Percentiles rank a stretch among this genome's conserved stretches.
Evolutionary conservation across 2,113 vertebrate genomes (phyloP).

Genomic region (Junco hyemalis): DNA sequence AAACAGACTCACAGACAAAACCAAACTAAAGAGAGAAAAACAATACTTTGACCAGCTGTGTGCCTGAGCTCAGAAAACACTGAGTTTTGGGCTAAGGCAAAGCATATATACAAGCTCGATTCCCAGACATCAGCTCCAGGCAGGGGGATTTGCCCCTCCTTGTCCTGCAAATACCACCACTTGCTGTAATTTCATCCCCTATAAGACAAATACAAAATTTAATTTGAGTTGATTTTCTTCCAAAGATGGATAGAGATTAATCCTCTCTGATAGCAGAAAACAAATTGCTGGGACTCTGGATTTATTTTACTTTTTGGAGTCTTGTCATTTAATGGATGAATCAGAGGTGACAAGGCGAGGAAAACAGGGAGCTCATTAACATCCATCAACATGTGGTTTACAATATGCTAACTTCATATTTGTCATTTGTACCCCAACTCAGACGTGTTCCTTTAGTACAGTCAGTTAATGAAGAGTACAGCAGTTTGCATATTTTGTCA

Average conservation of each 20-base stretch:
- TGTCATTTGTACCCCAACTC: background rate
- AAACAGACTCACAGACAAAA: background rate
- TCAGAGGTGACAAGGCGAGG: background rate
- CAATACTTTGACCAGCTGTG: background rate
- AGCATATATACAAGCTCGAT: background rate
- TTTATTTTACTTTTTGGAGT: background rate
- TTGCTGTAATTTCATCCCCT: background rate
- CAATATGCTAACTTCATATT: background rate
- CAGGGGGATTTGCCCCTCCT: background rate
- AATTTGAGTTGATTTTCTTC: background rate
- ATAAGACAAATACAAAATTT: background rate
- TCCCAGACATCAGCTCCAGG: background rate
- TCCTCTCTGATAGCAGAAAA: background rate
- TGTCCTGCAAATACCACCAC: background rate
- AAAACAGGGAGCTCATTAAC: conserved; percentile 1
- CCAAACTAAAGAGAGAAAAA: background rate
- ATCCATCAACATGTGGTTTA: background rate
- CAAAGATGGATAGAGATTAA: background rate
- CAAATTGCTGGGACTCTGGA: background rate
- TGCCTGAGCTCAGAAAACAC: background rate
- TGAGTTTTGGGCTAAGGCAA: background rate
- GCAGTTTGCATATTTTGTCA: background rate
- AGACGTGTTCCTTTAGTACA: background rate
- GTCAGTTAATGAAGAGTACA: background rate
- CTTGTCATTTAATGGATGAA: background rate